Conservation (phyloP, 1,140 invertebrate genomes). For the Rhizoglyphus robini region DNA sequence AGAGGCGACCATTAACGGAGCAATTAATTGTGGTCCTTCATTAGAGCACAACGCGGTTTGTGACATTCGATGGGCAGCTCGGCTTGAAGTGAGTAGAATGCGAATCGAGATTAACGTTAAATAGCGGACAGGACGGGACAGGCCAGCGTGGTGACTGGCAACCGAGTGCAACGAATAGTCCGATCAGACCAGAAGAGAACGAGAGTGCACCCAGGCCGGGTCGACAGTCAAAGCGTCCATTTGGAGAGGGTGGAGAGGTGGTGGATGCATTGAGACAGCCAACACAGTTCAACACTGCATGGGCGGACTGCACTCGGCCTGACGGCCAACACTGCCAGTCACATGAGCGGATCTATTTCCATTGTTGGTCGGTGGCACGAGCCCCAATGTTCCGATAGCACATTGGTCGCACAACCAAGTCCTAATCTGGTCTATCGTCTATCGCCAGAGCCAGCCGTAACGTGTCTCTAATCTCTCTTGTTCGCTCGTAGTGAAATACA, state of each 20-base stretch:
- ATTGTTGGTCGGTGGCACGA: background rate
- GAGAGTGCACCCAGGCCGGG: constrained; percentile 1
- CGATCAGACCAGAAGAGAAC: background rate
- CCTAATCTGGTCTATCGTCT: background rate
- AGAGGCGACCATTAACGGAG: too few relatives aligned
- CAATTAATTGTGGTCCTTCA: too few relatives aligned
- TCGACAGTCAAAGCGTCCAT: background rate
- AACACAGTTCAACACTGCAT: too few relatives aligned
- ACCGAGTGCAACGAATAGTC: background rate
- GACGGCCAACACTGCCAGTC: too few relatives aligned
- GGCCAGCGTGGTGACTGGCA: background rate
- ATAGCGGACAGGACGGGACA: too few relatives aligned
- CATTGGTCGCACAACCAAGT: background rate
- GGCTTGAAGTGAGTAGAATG: background rate
- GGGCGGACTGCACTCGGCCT: background rate
- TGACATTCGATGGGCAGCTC: background rate
- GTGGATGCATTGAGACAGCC: background rate
- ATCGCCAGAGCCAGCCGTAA: too few relatives aligned
- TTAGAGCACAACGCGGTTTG: background rate
- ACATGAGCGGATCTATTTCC: background rate
- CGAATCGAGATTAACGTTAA: constrained; percentile 15
- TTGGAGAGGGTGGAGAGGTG: background rate
- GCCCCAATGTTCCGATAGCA: background rate
- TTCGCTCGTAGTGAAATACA: too few relatives aligned
- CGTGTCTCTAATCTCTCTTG: too few relatives aligned